Evolutionary conservation across 2,888 invertebrate genomes (phyloP), one percentile per base, ranked within the genome.

Genomic region (Drosophila falleni): DNA sequence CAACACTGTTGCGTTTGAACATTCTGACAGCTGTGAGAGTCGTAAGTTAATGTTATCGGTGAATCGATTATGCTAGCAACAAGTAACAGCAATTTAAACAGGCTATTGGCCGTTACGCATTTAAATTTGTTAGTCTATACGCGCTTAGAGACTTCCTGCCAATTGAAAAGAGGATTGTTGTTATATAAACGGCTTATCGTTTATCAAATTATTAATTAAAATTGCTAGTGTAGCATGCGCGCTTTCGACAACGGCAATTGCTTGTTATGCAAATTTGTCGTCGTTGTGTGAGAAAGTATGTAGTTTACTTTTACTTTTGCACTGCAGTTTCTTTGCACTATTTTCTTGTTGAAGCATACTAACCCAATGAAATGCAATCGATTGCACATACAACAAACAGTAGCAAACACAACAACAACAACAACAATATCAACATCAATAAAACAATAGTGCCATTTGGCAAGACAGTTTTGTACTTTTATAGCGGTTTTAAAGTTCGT

Each of bases 221-320:
- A 55, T 46, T 33, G 23, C 44, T 61, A 9, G 37, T 33, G 29
- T 44, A 29, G 44, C 55, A 23, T 37, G 11, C 33, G 44, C 33
- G 16, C 23, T 37, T 55, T 41, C 16, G 15, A 37, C 51, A 47
- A 35, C 41, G 16, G 39, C 54, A 50, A 44, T 54, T 49, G 81
- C 78, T 61, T 69, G 81, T 81, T 87, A 81, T 81, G 81, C 87
- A 81, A 81, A 81, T 44, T 51, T 10, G 41, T 6, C 58, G 44
- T 26, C 58, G 51, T 37, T 49, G 37, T 63, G 56, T 60, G 74
- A 55, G 81, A 81, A 87, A 81, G 87, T 75, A 60, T 56, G 47
- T 72, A 50, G 80, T 70, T 80, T 80, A 88, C 82, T 88, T 88
- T 88, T 82, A 82, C 82, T 82, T 82, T 82, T 78, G 55, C 71